Percentiles rank a stretch among this genome's conserved stretches.
Conservation (phyloP, 1,140 invertebrate species). For the Nylanderia fulva region DNA sequence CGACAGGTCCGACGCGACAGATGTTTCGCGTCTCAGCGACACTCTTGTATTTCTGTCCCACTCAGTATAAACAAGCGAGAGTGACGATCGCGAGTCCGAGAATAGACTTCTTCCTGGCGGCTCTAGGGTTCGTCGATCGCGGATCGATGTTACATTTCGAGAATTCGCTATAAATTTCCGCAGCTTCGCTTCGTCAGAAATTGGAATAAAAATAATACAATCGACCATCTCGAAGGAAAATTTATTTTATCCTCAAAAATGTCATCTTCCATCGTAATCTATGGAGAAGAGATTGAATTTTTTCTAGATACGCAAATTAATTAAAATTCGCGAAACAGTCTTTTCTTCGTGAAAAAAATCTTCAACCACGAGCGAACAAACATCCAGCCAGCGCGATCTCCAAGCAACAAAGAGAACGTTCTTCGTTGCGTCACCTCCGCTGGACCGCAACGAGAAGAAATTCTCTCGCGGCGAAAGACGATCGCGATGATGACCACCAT, state of each 20-base stretch:
- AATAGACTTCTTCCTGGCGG: conserved; percentile 76
- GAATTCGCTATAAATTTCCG: background rate
- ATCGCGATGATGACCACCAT: conserved; percentile 69
- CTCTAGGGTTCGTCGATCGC: conserved; percentile 12
- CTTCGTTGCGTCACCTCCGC: background rate
- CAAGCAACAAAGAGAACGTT: conserved; percentile 48
- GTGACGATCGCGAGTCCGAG: conserved; percentile 81
- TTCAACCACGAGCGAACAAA: background rate
- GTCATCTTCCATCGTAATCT: background rate
- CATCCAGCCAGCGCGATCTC: background rate
- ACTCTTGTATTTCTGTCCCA: conserved; percentile 84
- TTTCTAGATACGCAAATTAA: too few species aligned
- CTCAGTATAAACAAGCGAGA: conserved; percentile 83
- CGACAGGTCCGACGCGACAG: conserved; percentile 77
- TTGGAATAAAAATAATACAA: background rate
- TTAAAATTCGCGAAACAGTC: background rate
- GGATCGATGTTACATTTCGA: conserved; percentile 21
- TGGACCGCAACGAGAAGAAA: background rate
- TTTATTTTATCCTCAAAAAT: background rate
- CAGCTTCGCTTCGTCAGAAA: background rate
- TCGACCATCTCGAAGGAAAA: background rate
- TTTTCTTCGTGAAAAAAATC: background rate
- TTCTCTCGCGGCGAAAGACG: conserved; percentile 28
- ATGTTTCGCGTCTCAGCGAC: conserved; percentile 81
- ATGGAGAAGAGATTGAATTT: background rate